Evolutionary conservation across 2,113 vertebrate species (phyloP).

Genomic region (Coptodon rendalli): DNA sequence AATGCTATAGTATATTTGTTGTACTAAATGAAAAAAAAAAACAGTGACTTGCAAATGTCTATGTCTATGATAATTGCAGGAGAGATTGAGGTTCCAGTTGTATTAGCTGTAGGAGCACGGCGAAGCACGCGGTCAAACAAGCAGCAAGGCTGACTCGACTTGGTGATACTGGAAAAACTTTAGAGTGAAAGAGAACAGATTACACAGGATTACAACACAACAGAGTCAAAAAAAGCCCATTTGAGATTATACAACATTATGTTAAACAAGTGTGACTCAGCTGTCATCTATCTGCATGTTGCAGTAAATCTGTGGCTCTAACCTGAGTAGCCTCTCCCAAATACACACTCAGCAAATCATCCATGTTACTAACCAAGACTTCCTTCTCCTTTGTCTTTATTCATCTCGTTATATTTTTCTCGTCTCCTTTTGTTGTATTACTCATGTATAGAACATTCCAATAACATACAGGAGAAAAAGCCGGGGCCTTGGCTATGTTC

Average conservation of each 20-base stretch:
- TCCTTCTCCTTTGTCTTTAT: not conserved
- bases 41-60: not conserved
- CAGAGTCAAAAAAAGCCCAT: not conserved
- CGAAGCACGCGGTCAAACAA: accelerated
- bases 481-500: not conserved
- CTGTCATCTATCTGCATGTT: not conserved
- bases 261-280: not conserved
- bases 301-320: not conserved
- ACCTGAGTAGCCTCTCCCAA: not conserved
- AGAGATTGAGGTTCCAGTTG: accelerated
- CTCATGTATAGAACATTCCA: not conserved
- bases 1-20: accelerated
- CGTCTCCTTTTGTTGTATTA: not conserved
- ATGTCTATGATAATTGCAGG: accelerated
- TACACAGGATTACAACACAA: not conserved
- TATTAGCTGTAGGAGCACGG: accelerated
- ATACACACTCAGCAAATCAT: not conserved
- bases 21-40: not conserved
- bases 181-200: not conserved
- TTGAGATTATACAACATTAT: not conserved
- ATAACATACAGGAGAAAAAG: not conserved
- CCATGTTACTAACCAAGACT: not conserved
- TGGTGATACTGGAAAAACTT: accelerated
- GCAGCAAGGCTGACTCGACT: not conserved
- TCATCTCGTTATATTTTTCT: not conserved